Base-by-base conservation (phyloP, 2,888 invertebrate species). In the Eristalis pertinax region DNA sequence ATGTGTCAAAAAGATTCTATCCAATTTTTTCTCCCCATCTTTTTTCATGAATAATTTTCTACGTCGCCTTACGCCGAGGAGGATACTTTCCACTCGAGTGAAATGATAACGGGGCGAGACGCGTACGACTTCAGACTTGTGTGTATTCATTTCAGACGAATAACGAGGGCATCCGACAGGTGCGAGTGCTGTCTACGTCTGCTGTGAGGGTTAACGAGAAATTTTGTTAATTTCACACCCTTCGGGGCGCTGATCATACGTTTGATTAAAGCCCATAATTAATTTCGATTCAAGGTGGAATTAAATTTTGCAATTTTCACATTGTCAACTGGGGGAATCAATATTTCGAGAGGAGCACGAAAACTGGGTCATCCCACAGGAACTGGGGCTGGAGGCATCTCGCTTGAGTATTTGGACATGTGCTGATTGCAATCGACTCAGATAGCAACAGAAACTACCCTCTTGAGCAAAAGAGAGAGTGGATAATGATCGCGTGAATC, bases 31-130 rank as follows among this genome's bases (percentile, higher is more conserved):
- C 19, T 2, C 50, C 19, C 50, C 7, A 32, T 32, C 32, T 32
- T 32, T 19, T 50, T 50, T 62, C 73, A 68, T 62, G 73, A 67
- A 73, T 68, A 68, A 80, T 68, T 80, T 80, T 62, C 32, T 68
- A 79, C 79, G 73, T 73, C 73, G 67, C 73, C 68, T 80, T 80
- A 50, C 80, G 74, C 73, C 60, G 15, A 60, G 15, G 26, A 11
- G 13, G 60, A 60, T 60, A 60, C 60, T 60, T 24, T 60, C 11
- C 60, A 26, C 11, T 60, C 11, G 13, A 22, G 60, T 24, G 26
- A 60, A 50, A 19, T 11, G 60, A 26, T 60, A 26, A 13, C 19
- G 60, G 3, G 19, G 26, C 26, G 26, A 26, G 26, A 3, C 26
- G 26, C 26, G 26, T n/a, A 1, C 13, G 60, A 38, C 0, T n/a